Evolutionary conservation across 2,888 invertebrate species (phyloP), one percentile per base, ranked within the genome.

Genomic region (Elegia similella): DNA sequence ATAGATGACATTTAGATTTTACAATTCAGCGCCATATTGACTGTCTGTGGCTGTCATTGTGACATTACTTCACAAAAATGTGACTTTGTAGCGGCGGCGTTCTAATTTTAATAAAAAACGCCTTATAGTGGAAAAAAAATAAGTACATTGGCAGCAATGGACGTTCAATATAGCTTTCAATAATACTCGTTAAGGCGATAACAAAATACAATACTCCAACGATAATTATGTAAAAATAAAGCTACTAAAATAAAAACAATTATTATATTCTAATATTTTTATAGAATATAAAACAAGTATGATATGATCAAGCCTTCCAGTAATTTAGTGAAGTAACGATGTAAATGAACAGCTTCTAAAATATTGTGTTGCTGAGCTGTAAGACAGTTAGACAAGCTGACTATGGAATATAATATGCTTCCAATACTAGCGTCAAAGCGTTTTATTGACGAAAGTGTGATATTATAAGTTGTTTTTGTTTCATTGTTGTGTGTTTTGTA

Each of bases 261-360:
- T 79, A 75, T 68, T 78, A 82, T 89, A 88, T 88, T 89, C 88
- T 88, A 90, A 90, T 90, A 90, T 89, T 91, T 91, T 91, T 91
- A 90, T 90, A 90, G 90, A 88, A 87, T 88, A 88, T 85, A 83
- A 87, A 84, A 77, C 76, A 77, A 81, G 77, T 87, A 88, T 84
- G 80, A 88, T 87, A 88, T 88, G 87, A 90, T 85, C 86, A 80
- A 90, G 90, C 90, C 90, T 91, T 90, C 90, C 90, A 91, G 86
- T 91, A 90, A 89, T 88, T 85, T 91, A 91, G 90, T 85, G 79
- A 86, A 85, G 72, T 80, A 71, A 71, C 75, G 70, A 73, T 74
- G 68, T 77, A 73, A 72, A 72, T 73, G 65, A 79, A 75, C 88
- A 85, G 90, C 90, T 90, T 88, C 69, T 75, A 72, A 77, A 75